Base-by-base conservation (phyloP, 1,140 invertebrate genomes). In the Halesus radiatus region DNA sequence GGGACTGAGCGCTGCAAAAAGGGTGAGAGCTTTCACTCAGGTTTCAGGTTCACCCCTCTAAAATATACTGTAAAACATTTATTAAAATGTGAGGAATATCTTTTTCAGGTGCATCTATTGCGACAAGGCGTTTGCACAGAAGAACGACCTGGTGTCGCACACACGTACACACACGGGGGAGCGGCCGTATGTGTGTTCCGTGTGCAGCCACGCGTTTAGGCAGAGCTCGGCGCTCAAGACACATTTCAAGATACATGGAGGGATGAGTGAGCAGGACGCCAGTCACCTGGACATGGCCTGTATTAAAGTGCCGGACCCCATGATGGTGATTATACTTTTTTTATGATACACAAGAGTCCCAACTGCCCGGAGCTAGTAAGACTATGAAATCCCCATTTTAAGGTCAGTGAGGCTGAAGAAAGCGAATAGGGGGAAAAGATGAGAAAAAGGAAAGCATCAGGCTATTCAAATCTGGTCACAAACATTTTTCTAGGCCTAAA, bases 151-250 rank as follows among this genome's bases (percentile, higher is more conserved):
- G 22, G 90, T 92, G 13, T 92, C 94, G 20, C 96, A 97, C 85
- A 91, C 96, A 85, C 90, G 95, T 0, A 95, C 93, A 4, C 96
- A 97, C 83, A 95, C 95, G 0, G 94, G 96, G 0, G 94, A 97
- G 84, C 89, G 95, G 52, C 96, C 96, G 0, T 97, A 94, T 85
- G 92, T 93, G 37, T 98, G 97, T 86, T 92, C 93, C 23, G 92
- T 94, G 29, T 98, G 97, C 85, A 95, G 94, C 4, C 94, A 95
- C 80, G 91, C 93, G 0, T 95, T 95, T 84, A 91, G 92, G 3
- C 93, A 94, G 83, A 92, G 91, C 20, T 91, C 92, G 0, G 93
- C 92, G 0, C 84, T 94, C 15, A 93, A 93, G 81, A 91, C 91
- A 15, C 93, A 94, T 82, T 88, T 92, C 5, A 93, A 93, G 82